Base-by-base conservation (phyloP, 1,140 invertebrate species). In the Lutraria rhynchaena region DNA sequence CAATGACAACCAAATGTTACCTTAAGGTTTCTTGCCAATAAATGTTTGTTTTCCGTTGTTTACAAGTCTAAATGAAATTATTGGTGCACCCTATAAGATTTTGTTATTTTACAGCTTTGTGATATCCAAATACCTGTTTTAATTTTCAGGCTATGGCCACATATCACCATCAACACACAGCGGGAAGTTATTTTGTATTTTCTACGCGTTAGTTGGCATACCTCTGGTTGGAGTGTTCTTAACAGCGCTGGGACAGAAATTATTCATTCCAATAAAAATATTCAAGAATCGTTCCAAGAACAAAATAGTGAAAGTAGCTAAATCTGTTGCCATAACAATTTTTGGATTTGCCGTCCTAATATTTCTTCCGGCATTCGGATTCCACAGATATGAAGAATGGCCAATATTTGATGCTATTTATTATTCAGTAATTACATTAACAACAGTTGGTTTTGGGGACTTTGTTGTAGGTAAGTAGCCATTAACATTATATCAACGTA, bases 391-490 rank as follows among this genome's bases (percentile, higher is more conserved):
- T 58, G 83, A 82, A 33, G 82, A 63, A 0, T 88, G 81, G 81
- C 78, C 61, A 22, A 84, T 37, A 53, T 67, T 15, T 41, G 83
- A 83, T 67, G 22, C 78, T 7, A 11, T 83, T 7, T 83, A 83
- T 49, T 86, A 85, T 27, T 63, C 29, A 37, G 67, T 90, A 53
- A 86, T 91, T 17, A 91, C 91, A 0, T 58, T 91, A 11, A 88
- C 89, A 22, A 91, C 91, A 1, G 82, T 90, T 33, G 89, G 90
- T 49, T 91, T 90, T 41, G 90, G 90, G 11, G 89, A 89, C 67
- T 85, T 85, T 57, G 85, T 89, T 1, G 78, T 82, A 58, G 88
- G 88, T 89, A 85, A 71, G 77, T 41, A n/a, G n/a, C n/a, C n/a
- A n/a, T n/a, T n/a, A n/a, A n/a, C n/a, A n/a, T n/a, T n/a, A n/a